phyloP scores from a whole-genome alignment of 2,113 vertebrate species.

The Tetraodon nigroviridis region DNA sequence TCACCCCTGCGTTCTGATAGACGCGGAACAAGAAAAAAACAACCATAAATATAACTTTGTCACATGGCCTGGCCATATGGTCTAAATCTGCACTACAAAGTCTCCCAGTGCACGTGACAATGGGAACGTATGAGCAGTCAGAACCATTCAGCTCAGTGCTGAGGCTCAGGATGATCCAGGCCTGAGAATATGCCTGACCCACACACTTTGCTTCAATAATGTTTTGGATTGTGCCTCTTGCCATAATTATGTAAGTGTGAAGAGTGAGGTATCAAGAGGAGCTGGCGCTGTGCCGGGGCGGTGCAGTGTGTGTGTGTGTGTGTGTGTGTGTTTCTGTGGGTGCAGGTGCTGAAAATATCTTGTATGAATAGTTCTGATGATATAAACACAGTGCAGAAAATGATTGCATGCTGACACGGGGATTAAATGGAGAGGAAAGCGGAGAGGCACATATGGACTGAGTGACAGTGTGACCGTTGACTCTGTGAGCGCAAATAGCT shows the following conservation, averaged over 20 bases:
- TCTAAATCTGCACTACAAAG: constrained; percentile 56
- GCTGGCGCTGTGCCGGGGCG: constrained; percentile 31
- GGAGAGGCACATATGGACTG: constrained; percentile 1
- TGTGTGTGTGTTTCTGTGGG: constrained; percentile 28
- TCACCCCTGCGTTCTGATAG: constrained; percentile 43
- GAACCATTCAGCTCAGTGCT: constrained; percentile 30
- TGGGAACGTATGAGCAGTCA: constrained; percentile 17
- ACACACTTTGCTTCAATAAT: constrained; percentile 51
- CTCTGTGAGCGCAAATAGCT: neutral
- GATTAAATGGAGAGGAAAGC: constrained; percentile 21
- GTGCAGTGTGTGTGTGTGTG: constrained; percentile 18
- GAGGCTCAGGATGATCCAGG: constrained; percentile 48
- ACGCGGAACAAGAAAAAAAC: constrained; percentile 47
- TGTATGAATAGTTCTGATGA: constrained; percentile 46
- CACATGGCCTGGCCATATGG: constrained; percentile 54
- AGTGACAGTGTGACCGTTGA: constrained; percentile 1
- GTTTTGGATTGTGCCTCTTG: constrained; percentile 48
- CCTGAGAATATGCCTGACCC: constrained; percentile 58
- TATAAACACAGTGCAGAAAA: constrained; percentile 25
- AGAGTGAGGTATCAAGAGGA: constrained; percentile 54
- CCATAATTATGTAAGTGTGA: constrained; percentile 62
- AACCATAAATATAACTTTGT: constrained; percentile 51
- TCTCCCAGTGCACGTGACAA: constrained; percentile 39
- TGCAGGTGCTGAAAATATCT: constrained; percentile 54
- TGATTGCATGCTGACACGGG: constrained; percentile 34